Conservation (phyloP, 2,797 vertebrate genomes). For the Coilia nasus region DNA sequence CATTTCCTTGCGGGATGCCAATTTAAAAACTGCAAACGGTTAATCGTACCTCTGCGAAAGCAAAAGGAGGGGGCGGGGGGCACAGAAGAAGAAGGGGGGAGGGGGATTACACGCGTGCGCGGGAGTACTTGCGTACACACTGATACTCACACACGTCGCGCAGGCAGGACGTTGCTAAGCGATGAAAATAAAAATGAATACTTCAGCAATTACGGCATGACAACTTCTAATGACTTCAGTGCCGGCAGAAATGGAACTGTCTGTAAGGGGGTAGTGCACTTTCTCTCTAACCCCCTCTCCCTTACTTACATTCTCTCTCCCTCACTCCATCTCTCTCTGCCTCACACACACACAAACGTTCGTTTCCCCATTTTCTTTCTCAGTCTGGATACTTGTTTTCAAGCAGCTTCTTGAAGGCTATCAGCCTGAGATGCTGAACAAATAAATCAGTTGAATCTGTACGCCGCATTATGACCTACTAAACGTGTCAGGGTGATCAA, state of each 20-base stretch:
- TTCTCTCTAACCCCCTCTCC: neutral
- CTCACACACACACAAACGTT: neutral
- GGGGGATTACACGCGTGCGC: slow-evolving; percentile 37
- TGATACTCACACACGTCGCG: slow-evolving; percentile 24
- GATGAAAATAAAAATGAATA: slow-evolving; percentile 57
- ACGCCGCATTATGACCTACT: neutral
- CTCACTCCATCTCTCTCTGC: neutral
- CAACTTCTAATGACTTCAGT: slow-evolving; percentile 52
- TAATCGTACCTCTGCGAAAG: slow-evolving; percentile 13
- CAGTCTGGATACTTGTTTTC: neutral
- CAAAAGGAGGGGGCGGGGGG: slow-evolving; percentile 9
- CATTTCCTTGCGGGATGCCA: slow-evolving; percentile 8
- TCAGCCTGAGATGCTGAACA: neutral
- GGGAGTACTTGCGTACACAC: slow-evolving; percentile 31
- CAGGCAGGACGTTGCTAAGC: slow-evolving; percentile 54
- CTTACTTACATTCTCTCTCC: neutral
- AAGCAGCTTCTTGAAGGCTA: neutral
- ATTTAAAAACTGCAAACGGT: slow-evolving; percentile 18
- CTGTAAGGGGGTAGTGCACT: slow-evolving; percentile 2
- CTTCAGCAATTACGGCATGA: slow-evolving; percentile 53
- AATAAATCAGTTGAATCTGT: neutral
- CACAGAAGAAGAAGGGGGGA: slow-evolving; percentile 8
- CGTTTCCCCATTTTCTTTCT: neutral
- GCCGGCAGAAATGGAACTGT: slow-evolving; percentile 42
- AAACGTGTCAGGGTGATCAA: neutral